Base-by-base conservation (phyloP, 2,888 invertebrate species). In the Saturnia japonica region DNA sequence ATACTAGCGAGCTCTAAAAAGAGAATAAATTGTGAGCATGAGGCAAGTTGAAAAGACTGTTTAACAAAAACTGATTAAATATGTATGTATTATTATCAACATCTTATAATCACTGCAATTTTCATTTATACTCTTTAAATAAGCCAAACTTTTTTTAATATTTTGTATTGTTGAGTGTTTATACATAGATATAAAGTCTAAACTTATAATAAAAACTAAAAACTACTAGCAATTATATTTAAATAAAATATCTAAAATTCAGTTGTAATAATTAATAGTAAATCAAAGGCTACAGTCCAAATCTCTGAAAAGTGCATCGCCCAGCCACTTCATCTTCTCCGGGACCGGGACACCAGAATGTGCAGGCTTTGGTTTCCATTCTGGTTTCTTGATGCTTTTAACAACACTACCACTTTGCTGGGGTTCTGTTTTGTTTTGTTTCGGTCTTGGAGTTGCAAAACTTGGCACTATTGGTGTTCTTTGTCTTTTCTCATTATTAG, bases 321-420 rank as follows among this genome's bases (percentile, higher is more conserved):
- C 75, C 8, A 91, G 68, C 67, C 83, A 86, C 70, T 82, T 89
- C 90, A 94, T 91, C 74, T 91, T 92, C 70, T 90, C 91, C 0
- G 93, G 91, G 0, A 92, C 86, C 0, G 93, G 93, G 0, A 94
- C 92, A 1, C 93, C 93, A 0, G 93, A 93, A 72, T 94, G 93
- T 0, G 93, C 93, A 0, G 91, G 87, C 73, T 88, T 88, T 0
- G 90, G 91, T 0, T 89, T 84, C 6, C 87, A 77, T 42, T 90
- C 72, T 0, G 85, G 72, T 72, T 90, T 91, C 75, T 88, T 90
- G 0, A 78, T 85, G 78, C 88, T 90, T 73, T 88, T 91, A 0
- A 85, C 83, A 0, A 84, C 88, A 74, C 85, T 90, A 19, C 77
- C 78, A 0, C 88, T 84, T 60, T 25, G 57, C 3, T 81, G 40